These are phyloP conservation scores for Trichonephila inaurata DNA, from an alignment of 1,140 invertebrate genomes.

Conservation along the genomic window DNA sequence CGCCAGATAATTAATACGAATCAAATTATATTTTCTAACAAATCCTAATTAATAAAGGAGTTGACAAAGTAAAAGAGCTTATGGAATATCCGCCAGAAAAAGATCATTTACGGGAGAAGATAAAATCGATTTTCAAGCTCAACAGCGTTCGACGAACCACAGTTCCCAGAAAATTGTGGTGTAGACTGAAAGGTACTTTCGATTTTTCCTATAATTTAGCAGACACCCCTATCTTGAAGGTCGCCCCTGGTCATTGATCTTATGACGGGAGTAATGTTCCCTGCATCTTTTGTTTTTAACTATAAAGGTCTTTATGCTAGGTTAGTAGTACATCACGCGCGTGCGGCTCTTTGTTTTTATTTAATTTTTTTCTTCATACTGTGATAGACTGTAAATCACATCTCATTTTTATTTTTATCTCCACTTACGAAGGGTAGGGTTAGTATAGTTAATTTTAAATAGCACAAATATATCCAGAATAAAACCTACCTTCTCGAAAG, in stretches of 20 bases:
- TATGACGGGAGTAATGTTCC: neutral
- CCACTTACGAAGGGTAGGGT: too few species aligned
- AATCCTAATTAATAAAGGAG: too few species aligned
- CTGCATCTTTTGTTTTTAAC: neutral
- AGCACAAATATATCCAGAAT: too few species aligned
- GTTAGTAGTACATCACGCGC: neutral
- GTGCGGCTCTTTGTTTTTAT: too few species aligned
- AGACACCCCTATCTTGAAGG: constrained; percentile 44
- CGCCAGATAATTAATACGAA: too few species aligned
- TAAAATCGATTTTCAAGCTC: constrained; percentile 53
- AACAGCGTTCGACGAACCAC: constrained; percentile 47
- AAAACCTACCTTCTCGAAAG: too few species aligned
- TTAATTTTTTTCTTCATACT: too few species aligned
- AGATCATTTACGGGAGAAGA: neutral
- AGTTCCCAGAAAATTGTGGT: neutral
- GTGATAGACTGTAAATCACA: too few species aligned
- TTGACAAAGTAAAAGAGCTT: neutral
- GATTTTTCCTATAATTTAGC: constrained; percentile 50
- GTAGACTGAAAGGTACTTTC: neutral
- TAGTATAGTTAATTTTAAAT: too few species aligned
- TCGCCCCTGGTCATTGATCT: constrained; percentile 47
- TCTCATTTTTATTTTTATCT: too few species aligned
- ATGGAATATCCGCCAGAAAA: neutral
- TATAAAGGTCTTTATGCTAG: neutral
- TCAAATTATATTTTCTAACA: too few species aligned